phyloP scores from a whole-genome alignment of 2,888 invertebrate genomes.

The Drosophila nr. medialis region DNA sequence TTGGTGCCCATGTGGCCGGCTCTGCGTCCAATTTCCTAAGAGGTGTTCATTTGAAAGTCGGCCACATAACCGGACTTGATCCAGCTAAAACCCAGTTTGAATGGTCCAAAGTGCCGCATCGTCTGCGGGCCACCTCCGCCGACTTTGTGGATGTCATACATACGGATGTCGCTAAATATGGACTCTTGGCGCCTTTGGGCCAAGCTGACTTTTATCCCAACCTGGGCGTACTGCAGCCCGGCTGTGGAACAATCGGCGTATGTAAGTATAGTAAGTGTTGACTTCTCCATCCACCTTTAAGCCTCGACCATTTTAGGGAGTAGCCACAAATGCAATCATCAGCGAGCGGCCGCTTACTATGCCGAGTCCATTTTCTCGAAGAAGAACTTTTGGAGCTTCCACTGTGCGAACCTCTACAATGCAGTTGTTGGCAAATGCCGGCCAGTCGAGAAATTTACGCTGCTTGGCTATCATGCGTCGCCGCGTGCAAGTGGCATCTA shows the following conservation, averaged over 20 bases:
- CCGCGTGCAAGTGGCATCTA: slow-evolving; percentile 83
- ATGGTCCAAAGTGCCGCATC: slow-evolving; percentile 83
- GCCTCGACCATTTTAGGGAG: neutral
- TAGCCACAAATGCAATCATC: slow-evolving; percentile 85
- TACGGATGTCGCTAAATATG: slow-evolving; percentile 86
- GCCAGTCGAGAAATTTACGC: slow-evolving; percentile 56
- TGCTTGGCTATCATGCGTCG: slow-evolving; percentile 86
- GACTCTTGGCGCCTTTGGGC: slow-evolving; percentile 85
- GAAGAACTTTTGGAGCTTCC: slow-evolving; percentile 85
- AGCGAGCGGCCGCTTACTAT: slow-evolving; percentile 86
- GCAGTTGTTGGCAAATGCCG: slow-evolving; percentile 82
- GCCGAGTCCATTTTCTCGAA: slow-evolving; percentile 86
- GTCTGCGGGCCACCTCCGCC: slow-evolving; percentile 86
- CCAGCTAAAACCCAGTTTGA: slow-evolving; percentile 88
- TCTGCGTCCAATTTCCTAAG: neutral
- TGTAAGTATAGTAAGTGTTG: slow-evolving; percentile 15
- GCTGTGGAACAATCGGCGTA: slow-evolving; percentile 83
- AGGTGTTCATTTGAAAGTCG: neutral
- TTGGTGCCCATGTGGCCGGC: slow-evolving; percentile 5
- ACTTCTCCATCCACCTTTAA: neutral
- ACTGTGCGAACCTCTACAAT: slow-evolving; percentile 82
- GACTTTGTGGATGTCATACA: slow-evolving; percentile 88
- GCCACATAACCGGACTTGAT: slow-evolving; percentile 87
- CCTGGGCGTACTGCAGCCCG: slow-evolving; percentile 87
- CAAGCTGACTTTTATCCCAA: slow-evolving; percentile 87